Percentiles rank a stretch among this genome's conserved stretches.
Conservation (phyloP, 2,888 invertebrate genomes). For the Noctua comes region DNA sequence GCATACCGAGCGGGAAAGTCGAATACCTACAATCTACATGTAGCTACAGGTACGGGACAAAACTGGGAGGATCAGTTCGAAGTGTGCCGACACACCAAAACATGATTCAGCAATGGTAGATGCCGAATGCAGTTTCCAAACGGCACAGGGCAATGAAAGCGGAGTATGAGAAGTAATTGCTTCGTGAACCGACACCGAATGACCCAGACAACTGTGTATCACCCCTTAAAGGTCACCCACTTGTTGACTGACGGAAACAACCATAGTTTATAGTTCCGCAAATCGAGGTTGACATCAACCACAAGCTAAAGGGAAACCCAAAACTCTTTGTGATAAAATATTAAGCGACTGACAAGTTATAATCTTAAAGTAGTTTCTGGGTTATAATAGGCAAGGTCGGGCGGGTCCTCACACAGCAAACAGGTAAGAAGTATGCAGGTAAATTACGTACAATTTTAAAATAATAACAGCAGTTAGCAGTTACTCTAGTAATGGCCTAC, state of each 20-base stretch:
- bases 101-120: too few relatives aligned
- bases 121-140: too few relatives aligned
- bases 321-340: background rate
- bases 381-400: slow-evolving; percentile 18
- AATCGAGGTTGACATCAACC: slow-evolving; percentile 15
- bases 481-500: background rate
- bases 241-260: background rate
- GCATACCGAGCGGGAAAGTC: too few relatives aligned
- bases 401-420: background rate
- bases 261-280: slow-evolving; percentile 18
- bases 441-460: background rate
- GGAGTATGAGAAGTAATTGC: background rate
- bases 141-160: background rate
- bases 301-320: slow-evolving; percentile 2
- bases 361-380: slow-evolving; percentile 5
- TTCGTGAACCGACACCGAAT: background rate
- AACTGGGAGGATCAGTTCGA: too few relatives aligned
- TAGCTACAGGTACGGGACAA: too few relatives aligned
- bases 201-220: background rate
- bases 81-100: too few relatives aligned
- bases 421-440: background rate
- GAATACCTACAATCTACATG: too few relatives aligned
- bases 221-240: background rate
- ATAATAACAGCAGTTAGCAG: slow-evolving; percentile 13
- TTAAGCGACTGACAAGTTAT: too few relatives aligned